These are phyloP conservation scores for Lepidostoma basale DNA, from an alignment of 1,140 invertebrate genomes.

Conservation along the genomic window DNA sequence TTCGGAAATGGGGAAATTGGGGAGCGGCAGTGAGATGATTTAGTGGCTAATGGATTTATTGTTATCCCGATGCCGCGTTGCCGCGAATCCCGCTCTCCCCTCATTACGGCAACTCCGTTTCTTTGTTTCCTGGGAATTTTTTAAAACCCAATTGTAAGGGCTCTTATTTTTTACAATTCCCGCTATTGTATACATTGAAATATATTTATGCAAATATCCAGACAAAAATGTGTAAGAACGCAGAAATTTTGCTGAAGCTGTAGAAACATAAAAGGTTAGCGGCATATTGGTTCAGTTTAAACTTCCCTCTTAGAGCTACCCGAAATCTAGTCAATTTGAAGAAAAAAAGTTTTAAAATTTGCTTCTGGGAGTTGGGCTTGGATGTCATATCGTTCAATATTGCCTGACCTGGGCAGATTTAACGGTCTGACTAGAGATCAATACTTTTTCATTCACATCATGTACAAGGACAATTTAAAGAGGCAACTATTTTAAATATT, in stretches of 20 bases:
- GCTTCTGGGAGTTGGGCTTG: too few relatives aligned
- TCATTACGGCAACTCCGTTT: constrained; percentile 42
- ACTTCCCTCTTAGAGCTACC: too few relatives aligned
- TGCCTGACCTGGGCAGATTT: too few relatives aligned
- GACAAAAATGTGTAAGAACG: constrained; percentile 3
- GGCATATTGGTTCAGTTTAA: too few relatives aligned
- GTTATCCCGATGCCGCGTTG: constrained; percentile 45
- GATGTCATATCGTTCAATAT: too few relatives aligned
- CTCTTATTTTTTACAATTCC: constrained; percentile 28
- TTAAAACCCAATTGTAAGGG: constrained; percentile 44
- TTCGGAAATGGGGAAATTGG: constrained; percentile 7
- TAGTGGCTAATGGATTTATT: constrained; percentile 47
- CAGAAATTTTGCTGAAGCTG: neutral
- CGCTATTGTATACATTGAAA: constrained; percentile 25
- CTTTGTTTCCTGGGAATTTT: constrained; percentile 42
- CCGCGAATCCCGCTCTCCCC: constrained; percentile 20
- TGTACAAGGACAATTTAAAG: too few relatives aligned
- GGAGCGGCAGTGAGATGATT: constrained; percentile 38
- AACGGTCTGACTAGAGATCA: too few relatives aligned
- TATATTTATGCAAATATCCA: constrained; percentile 31
- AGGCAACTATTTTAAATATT: too few relatives aligned
- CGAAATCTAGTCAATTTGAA: too few relatives aligned
- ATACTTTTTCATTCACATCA: too few relatives aligned
- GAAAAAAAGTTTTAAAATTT: too few relatives aligned
- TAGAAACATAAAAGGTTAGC: neutral